Conservation (phyloP, 2,113 vertebrate species). For the Bambusicola thoracicus region DNA sequence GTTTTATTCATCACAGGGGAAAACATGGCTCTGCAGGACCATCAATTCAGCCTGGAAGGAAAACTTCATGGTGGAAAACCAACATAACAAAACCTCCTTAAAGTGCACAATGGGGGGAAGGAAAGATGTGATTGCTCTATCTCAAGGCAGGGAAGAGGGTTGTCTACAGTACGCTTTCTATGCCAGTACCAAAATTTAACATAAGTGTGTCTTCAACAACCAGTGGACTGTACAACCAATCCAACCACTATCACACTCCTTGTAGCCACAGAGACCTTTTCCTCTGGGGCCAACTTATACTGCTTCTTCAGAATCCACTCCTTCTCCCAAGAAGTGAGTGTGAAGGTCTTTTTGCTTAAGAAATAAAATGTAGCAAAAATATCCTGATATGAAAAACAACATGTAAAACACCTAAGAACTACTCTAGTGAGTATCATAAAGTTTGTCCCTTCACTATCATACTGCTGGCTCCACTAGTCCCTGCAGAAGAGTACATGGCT, state of each 20-base stretch:
- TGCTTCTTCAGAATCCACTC: not conserved
- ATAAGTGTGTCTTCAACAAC: not conserved
- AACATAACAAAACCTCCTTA: not conserved
- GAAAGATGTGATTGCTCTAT: not conserved
- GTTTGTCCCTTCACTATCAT: not conserved
- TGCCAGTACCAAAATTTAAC: not conserved
- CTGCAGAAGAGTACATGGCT: not conserved
- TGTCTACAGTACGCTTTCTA: not conserved
- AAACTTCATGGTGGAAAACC: not conserved
- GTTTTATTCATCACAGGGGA: not conserved
- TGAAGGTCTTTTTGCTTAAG: not conserved
- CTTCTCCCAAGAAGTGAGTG: not conserved
- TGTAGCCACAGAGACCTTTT: not conserved
- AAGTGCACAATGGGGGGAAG: not conserved
- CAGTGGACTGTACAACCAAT: not conserved
- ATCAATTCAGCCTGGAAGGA: conserved; percentile 7
- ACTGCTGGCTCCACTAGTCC: not conserved
- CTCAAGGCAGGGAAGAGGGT: not conserved
- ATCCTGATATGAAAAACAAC: not conserved
- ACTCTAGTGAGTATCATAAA: not conserved
- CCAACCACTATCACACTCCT: not conserved
- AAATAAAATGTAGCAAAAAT: not conserved
- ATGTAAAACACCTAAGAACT: not conserved
- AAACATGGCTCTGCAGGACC: not conserved
- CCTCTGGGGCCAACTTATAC: not conserved